Base-by-base conservation (phyloP, 2,888 invertebrate genomes). In the Hydraecia micacea region DNA sequence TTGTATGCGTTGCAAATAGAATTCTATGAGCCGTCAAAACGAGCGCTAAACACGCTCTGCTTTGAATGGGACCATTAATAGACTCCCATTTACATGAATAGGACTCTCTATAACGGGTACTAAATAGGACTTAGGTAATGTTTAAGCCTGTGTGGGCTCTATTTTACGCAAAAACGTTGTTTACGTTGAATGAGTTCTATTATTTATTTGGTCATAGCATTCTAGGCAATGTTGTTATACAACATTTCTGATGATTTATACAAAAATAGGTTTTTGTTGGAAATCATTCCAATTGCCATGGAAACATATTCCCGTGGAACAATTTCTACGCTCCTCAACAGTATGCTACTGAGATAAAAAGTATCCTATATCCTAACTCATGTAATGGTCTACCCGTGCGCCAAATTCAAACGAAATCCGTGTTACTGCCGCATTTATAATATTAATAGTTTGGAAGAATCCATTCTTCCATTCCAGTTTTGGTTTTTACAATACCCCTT, bases 1-100 rank as follows among this genome's bases (percentile, higher is more conserved):
- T 42, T 80, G 63, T 65, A 65, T 18, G 49, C 32, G n/a, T 69
- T 77, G 55, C 49, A 77, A 80, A 80, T 80, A 77, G 65, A 82
- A 80, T 80, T 80, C 65, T 69, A 82, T 80, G 65, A 49, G 25
- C 76, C 68, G 77, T 76, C 82, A 82, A 69, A 82, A 76, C 49
- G 63, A 65, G 55, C 58, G 1, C 42, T 58, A 42, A 82, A 65
- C 82, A 65, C 63, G 68, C 49, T 58, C 77, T 18, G 69, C 32
- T 39, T n/a, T 80, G 49, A 80, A 80, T 82, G 36, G 77, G 58
- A 11, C 58, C 65, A 81, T 80, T 75, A 67, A 67, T 75, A 67
- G 28, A 62, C 36, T 46, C 36, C 25, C 60, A 79, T 81, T 79
- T 62, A 75, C 52, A 75, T 81, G 60, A 81, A 79, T 79, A 36